Conservation (phyloP, 2,797 vertebrate species). For the Morelia viridis region DNA sequence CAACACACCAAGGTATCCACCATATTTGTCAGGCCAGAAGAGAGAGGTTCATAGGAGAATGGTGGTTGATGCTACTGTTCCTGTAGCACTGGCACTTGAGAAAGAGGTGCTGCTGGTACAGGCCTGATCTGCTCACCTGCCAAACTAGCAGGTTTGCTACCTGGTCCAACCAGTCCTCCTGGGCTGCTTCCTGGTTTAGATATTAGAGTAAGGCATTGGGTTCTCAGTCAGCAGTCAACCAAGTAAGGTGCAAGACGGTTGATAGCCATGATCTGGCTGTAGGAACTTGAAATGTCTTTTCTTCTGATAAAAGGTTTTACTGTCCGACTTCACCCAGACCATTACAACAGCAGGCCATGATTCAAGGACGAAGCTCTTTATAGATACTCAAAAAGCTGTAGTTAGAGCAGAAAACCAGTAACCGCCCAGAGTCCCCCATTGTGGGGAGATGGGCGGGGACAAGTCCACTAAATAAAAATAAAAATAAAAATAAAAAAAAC, state of each 20-base stretch:
- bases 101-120: not conserved
- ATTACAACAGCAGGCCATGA: too few species aligned
- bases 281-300: not conserved
- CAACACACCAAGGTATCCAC: not conserved
- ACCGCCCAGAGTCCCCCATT: too few species aligned
- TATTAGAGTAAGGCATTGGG: not conserved
- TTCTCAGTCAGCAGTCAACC: not conserved
- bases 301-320: not conserved
- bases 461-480: too few species aligned
- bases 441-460: too few species aligned
- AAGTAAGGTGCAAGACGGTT: not conserved
- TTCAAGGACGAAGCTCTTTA: too few species aligned
- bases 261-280: not conserved
- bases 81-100: not conserved
- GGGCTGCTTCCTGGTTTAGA: not conserved
- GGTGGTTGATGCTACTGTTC: not conserved
- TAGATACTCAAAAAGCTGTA: too few species aligned
- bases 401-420: too few species aligned
- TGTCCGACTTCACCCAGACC: too few species aligned
- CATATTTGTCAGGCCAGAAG: not conserved
- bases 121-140: not conserved
- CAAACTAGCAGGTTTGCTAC: not conserved
- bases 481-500: too few species aligned
- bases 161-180: not conserved
- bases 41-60: not conserved